phyloP scores from a whole-genome alignment of 2,888 invertebrate species.

The Diachrysia chrysitis region DNA sequence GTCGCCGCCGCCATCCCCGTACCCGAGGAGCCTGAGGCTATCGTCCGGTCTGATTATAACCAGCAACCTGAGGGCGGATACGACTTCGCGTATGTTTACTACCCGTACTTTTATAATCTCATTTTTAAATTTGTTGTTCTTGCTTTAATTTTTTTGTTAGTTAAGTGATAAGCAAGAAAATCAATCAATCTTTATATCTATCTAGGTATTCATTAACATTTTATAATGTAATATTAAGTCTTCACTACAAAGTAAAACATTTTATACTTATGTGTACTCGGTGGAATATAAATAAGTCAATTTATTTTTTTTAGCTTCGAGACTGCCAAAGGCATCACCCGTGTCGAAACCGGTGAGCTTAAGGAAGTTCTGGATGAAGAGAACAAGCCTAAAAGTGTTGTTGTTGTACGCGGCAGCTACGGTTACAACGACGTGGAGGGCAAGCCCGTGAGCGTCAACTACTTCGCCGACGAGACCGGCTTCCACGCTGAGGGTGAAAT shows the following conservation, averaged over 20 bases:
- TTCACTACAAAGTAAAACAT: not conserved
- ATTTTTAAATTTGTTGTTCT: too few relatives aligned
- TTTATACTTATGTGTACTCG: too few relatives aligned
- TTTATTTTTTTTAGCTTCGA: slow-evolving; percentile 69
- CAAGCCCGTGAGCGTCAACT: slow-evolving; percentile 83
- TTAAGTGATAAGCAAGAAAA: too few relatives aligned
- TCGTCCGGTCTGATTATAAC: not conserved
- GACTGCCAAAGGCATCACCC: slow-evolving; percentile 88
- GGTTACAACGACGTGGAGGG: slow-evolving; percentile 89
- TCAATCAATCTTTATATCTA: too few relatives aligned
- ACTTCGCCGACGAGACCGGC: slow-evolving; percentile 90
- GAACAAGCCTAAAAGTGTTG: slow-evolving; percentile 87
- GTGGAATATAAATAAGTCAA: too few relatives aligned
- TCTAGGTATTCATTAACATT: too few relatives aligned
- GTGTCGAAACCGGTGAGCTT: slow-evolving; percentile 84
- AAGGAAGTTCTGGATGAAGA: slow-evolving; percentile 85
- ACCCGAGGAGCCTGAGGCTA: not conserved
- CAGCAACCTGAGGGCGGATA: slow-evolving; percentile 29
- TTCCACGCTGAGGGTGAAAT: slow-evolving; percentile 90
- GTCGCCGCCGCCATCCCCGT: slow-evolving; percentile 31
- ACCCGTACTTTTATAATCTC: too few relatives aligned
- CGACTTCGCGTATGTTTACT: slow-evolving; percentile 23
- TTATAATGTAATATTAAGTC: too few relatives aligned
- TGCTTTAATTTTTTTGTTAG: too few relatives aligned
- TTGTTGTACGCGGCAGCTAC: slow-evolving; percentile 90